Evolutionary conservation across 2,888 invertebrate genomes (phyloP).

Genomic region (Pterostichus niger): DNA sequence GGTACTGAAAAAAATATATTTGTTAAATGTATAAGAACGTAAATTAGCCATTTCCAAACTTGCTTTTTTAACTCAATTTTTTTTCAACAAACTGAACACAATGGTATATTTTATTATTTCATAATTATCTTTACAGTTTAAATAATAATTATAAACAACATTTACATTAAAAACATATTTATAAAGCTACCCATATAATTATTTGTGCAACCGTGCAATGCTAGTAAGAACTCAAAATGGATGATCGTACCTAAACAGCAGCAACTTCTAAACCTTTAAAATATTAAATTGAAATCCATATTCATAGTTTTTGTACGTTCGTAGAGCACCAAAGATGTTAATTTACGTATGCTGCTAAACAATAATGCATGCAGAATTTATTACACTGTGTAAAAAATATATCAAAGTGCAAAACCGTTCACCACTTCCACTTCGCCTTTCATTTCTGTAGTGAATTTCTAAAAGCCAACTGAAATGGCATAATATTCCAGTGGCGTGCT

Average conservation of each 20-base stretch:
- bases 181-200: slow-evolving; percentile 58
- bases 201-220: slow-evolving; percentile 65
- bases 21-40: slow-evolving; percentile 20
- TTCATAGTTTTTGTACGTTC: slow-evolving; percentile 53
- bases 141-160: slow-evolving; percentile 18
- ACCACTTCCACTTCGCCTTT: slow-evolving; percentile 66
- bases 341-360: slow-evolving; percentile 52
- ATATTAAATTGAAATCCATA: slow-evolving; percentile 59
- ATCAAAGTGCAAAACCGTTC: slow-evolving; percentile 62
- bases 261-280: slow-evolving; percentile 63
- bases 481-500: slow-evolving; percentile 47
- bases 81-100: slow-evolving; percentile 9
- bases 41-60: slow-evolving; percentile 59
- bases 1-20: slow-evolving; percentile 16
- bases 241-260: slow-evolving; percentile 67
- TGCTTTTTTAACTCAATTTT: slow-evolving; percentile 51
- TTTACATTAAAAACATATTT: slow-evolving; percentile 30
- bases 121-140: slow-evolving; percentile 23
- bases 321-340: slow-evolving; percentile 59
- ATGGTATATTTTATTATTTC: slow-evolving; percentile 20
- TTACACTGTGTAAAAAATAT: slow-evolving; percentile 58
- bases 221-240: slow-evolving; percentile 63
- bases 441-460: slow-evolving; percentile 64
- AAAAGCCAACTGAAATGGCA: slow-evolving; percentile 64
- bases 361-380: slow-evolving; percentile 55